These are phyloP conservation scores for Lasioglossum baleicum DNA, from an alignment of 1,140 invertebrate genomes.

Conservation along the genomic window DNA sequence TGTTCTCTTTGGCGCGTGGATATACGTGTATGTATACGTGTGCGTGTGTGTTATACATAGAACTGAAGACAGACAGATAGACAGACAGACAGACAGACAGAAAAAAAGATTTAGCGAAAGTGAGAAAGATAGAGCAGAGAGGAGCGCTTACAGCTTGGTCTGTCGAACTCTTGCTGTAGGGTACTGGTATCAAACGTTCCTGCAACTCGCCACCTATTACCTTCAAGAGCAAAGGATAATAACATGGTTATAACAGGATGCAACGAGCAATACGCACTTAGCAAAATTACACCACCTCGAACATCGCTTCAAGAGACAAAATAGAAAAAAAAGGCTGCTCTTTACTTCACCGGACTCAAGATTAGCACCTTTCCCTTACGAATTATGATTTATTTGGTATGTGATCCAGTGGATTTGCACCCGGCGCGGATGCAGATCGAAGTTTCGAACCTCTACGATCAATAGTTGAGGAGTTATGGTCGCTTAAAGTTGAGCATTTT, in stretches of 20 bases:
- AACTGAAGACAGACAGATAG: not conserved
- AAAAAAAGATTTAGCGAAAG: slow-evolving; percentile 54
- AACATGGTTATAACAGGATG: slow-evolving; percentile 79
- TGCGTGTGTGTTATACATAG: slow-evolving; percentile 7
- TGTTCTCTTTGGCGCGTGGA: not conserved
- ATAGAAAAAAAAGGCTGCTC: not conserved
- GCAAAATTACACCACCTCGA: slow-evolving; percentile 62
- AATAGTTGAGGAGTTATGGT: too few relatives aligned
- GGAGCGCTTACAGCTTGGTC: slow-evolving; percentile 98
- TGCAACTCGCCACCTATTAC: slow-evolving; percentile 99
- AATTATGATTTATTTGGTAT: too few relatives aligned
- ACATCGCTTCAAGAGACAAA: not conserved
- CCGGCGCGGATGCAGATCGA: too few relatives aligned
- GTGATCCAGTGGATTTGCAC: too few relatives aligned
- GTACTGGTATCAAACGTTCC: slow-evolving; percentile 99
- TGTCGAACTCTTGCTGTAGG: slow-evolving; percentile 99
- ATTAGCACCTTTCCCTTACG: too few relatives aligned
- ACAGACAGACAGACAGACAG: slow-evolving; percentile 20
- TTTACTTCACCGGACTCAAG: too few relatives aligned
- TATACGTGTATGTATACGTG: not conserved
- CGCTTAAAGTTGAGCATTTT: too few relatives aligned
- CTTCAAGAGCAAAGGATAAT: slow-evolving; percentile 93
- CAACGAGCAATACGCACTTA: slow-evolving; percentile 69
- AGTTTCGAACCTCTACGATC: too few relatives aligned
- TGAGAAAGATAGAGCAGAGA: slow-evolving; percentile 77